Evolutionary conservation across 1,140 invertebrate species (phyloP), one percentile per base, ranked within the genome.

Genomic region (Drosophila pectinifera): DNA sequence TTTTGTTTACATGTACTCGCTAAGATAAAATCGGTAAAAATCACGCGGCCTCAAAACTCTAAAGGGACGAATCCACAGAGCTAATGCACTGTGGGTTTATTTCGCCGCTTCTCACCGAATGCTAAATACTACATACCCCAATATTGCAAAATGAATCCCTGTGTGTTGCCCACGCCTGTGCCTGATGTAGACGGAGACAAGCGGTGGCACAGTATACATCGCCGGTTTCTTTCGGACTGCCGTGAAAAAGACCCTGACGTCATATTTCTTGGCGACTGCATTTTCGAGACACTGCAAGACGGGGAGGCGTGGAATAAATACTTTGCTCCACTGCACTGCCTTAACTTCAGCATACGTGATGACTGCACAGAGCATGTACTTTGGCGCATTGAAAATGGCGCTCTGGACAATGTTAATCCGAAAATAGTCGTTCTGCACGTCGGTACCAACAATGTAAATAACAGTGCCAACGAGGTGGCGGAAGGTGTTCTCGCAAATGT

Each of bases 321-420:
- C 92, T 98, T 98, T 94, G 96, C 95, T 38, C 96, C 96, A 20
- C 93, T 98, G 82, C 97, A 98, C 93, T 96, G 95, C 90, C 94
- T 98, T 65, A 98, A 98, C 92, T 98, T 98, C 93, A 97, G 97
- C 73, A 97, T 98, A 88, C 95, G 96, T 67, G 96, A 95, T 62
- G 97, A 98, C 93, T 94, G 95, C 92, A 97, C 96, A 24, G 95
- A 98, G 92, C 95, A 98, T 94, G 95, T 98, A 14, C 93, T 98
- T 16, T 98, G 97, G 97, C 94, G 97, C 85, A 94, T 98, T 31
- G 93, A 95, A 88, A 97, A 98, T 94, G 97, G 97, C 61, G 97
- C 97, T 93, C 93, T 98, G 77, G 97, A 98, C 90, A 94, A 95
- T 93, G 95, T 98, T 56, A 95, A 96, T 92, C 97, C 97, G 18